Percentiles rank a stretch among this genome's conserved stretches.
phyloP scores from a whole-genome alignment of 2,113 vertebrate species.

The Phrynosoma platyrhinos region DNA sequence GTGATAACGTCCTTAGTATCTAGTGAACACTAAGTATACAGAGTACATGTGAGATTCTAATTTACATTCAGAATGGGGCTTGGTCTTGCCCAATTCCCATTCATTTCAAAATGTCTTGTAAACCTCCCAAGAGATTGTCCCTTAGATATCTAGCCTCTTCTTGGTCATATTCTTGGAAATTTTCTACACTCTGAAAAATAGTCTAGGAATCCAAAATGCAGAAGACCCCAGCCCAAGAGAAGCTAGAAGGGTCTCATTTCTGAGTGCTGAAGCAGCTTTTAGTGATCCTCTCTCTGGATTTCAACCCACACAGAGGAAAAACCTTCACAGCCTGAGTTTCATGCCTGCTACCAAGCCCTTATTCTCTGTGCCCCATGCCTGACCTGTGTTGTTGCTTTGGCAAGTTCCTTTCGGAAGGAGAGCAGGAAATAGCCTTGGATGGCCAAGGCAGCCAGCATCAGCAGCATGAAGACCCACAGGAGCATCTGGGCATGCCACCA shows the following conservation, averaged over 20 bases:
- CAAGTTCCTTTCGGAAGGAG: slow-evolving; percentile 54
- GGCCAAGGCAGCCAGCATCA: slow-evolving; percentile 70
- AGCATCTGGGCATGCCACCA: slow-evolving; percentile 43
- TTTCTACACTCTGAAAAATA: no score
- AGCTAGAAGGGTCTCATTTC: neutral
- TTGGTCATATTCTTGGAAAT: neutral
- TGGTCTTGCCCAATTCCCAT: neutral
- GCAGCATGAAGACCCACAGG: slow-evolving; percentile 73
- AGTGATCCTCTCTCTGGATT: neutral
- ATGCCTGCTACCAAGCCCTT: neutral
- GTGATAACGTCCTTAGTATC: no score
- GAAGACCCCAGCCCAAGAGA: neutral
- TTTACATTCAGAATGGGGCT: no score
- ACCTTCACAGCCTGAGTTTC: fast-evolving
- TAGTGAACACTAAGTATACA: neutral
- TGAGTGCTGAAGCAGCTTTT: neutral
- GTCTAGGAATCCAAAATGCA: no score
- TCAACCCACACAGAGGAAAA: neutral
- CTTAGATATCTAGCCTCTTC: neutral
- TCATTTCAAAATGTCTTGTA: neutral
- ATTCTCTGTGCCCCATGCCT: slow-evolving; percentile 35
- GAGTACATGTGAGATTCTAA: neutral
- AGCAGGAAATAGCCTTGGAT: slow-evolving; percentile 81
- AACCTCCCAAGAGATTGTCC: neutral
- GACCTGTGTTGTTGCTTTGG: neutral